Evolutionary conservation across 2,113 vertebrate species (phyloP).

Genomic region (Chitala chitala): DNA sequence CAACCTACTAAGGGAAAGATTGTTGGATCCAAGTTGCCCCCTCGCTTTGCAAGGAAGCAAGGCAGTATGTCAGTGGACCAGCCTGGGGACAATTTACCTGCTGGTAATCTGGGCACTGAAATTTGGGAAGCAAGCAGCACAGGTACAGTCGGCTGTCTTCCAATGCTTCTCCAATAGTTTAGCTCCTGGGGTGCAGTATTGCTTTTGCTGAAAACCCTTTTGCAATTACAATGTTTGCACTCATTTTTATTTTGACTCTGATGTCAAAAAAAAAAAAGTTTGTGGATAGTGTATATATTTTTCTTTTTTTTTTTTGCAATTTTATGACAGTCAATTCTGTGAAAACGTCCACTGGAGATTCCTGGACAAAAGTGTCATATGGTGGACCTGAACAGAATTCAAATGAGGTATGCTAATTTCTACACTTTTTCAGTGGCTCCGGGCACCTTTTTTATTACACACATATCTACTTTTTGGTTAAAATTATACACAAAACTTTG

Average conservation of each 20-base stretch:
- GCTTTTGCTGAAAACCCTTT: background rate
- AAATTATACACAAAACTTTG: too few relatives aligned
- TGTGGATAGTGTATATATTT: too few relatives aligned
- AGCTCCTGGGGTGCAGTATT: background rate
- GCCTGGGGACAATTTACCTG: slow-evolving; percentile 65
- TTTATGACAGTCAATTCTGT: slow-evolving; percentile 70
- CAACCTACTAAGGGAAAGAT: slow-evolving; percentile 74
- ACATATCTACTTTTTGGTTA: too few relatives aligned
- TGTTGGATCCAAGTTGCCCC: slow-evolving; percentile 85
- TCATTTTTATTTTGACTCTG: background rate
- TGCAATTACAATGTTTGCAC: background rate
- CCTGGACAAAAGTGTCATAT: slow-evolving; percentile 90
- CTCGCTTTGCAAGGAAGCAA: slow-evolving; percentile 94
- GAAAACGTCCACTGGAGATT: slow-evolving; percentile 78
- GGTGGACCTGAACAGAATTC: slow-evolving; percentile 78
- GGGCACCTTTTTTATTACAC: too few relatives aligned
- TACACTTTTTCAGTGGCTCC: too few relatives aligned
- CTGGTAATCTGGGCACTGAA: slow-evolving; percentile 85
- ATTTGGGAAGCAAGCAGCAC: slow-evolving; percentile 93
- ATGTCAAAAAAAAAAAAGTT: too few relatives aligned
- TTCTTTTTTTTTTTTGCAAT: background rate
- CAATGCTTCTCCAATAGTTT: too few relatives aligned
- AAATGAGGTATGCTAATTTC: slow-evolving; percentile 66
- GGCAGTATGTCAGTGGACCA: slow-evolving; percentile 79
- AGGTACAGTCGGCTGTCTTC: slow-evolving; percentile 53